phyloP scores from a whole-genome alignment of 2,113 vertebrate species.

The Centropus bengalensis region DNA sequence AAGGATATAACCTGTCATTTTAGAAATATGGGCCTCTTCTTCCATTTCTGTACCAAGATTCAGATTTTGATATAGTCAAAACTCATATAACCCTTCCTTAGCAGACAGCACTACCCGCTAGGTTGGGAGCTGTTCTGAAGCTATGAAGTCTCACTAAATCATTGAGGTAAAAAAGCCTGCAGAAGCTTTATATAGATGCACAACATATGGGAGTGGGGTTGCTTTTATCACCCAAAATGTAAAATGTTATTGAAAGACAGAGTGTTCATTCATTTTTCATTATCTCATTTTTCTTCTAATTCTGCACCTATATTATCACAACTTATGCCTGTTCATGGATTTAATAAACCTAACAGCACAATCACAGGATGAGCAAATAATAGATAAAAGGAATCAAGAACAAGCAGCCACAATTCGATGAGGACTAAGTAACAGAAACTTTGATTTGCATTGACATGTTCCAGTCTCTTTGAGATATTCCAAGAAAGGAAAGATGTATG shows the following conservation, averaged over 20 bases:
- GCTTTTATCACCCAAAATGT: background rate
- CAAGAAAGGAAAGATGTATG: background rate
- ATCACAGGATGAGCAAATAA: background rate
- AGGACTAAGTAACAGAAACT: background rate
- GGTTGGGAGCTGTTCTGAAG: background rate
- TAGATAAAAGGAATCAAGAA: background rate
- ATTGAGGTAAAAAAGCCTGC: background rate
- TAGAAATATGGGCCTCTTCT: background rate
- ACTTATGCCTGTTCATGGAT: background rate
- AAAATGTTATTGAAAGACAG: background rate
- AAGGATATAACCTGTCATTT: background rate
- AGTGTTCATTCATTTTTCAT: background rate
- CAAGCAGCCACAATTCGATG: background rate
- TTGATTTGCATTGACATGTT: background rate
- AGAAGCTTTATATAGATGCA: background rate
- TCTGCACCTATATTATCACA: background rate
- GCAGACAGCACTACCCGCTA: background rate
- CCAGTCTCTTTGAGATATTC: background rate
- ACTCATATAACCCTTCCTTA: background rate
- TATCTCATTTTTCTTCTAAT: background rate
- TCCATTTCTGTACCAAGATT: background rate
- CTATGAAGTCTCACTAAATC: background rate
- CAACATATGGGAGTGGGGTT: background rate
- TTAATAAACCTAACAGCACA: background rate
- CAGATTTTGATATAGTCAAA: background rate